Evolutionary conservation across 2,888 invertebrate species (phyloP).

Genomic region (Lamellibrachia columna): DNA sequence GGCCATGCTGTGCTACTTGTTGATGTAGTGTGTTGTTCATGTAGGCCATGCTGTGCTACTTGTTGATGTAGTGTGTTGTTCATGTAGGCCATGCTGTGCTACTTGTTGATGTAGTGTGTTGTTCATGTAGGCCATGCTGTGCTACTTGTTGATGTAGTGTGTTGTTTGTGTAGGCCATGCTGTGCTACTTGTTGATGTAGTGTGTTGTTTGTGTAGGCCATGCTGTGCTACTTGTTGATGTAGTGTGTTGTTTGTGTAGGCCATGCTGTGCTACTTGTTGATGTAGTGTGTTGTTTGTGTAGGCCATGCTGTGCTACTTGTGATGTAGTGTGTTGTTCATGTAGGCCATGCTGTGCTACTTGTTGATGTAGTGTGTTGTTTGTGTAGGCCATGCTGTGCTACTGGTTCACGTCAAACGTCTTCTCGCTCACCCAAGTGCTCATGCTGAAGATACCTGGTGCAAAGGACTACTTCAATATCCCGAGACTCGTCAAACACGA

Average conservation of each 20-base stretch:
- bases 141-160: not conserved
- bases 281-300: not conserved
- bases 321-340: not conserved
- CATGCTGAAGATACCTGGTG: conserved; percentile 78
- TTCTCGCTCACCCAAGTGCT: conserved; percentile 85
- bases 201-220: not conserved
- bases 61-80: not conserved
- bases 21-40: not conserved
- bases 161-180: not conserved
- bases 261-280: not conserved
- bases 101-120: not conserved
- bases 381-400: conserved; percentile 79
- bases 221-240: not conserved
- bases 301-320: not conserved
- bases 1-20: too few species aligned
- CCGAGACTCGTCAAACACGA: conserved; percentile 71
- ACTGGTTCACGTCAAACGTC: conserved; percentile 89
- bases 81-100: not conserved
- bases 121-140: not conserved
- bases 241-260: not conserved
- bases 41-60: not conserved
- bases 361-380: not conserved
- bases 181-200: not conserved
- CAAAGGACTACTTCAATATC: conserved; percentile 82
- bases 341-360: not conserved